Percentiles rank a stretch among this genome's conserved stretches.
These are phyloP conservation scores for Ptilodon capucinus DNA, from an alignment of 2,888 invertebrate species.

Conservation along the genomic window DNA sequence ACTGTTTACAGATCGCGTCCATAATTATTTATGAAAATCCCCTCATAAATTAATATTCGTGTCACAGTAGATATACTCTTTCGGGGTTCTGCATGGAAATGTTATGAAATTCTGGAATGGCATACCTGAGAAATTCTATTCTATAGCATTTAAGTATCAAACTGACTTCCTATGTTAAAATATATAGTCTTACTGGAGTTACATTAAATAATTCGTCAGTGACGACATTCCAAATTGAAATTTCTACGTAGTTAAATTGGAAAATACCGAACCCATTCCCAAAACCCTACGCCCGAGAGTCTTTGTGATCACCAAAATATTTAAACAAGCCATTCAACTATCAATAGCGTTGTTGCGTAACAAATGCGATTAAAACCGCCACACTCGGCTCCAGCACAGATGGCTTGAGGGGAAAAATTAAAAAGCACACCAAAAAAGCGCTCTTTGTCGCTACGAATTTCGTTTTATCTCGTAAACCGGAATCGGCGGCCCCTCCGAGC, in stretches of 20 bases:
- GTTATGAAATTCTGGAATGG: neutral
- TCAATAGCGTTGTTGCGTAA: constrained; percentile 72
- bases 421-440: constrained; percentile 62
- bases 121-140: too few relatives aligned
- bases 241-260: neutral
- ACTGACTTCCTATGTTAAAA: too few relatives aligned
- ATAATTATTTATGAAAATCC: constrained; percentile 75
- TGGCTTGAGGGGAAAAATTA: constrained; percentile 68
- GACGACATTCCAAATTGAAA: neutral
- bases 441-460: constrained; percentile 72
- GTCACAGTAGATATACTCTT: constrained; percentile 21
- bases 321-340: constrained; percentile 75
- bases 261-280: constrained; percentile 14
- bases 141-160: too few relatives aligned
- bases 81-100: constrained; percentile 31
- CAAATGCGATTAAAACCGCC: constrained; percentile 75
- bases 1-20: constrained; percentile 71
- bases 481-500: constrained; percentile 70
- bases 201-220: neutral
- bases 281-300: constrained; percentile 2
- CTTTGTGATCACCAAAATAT: constrained; percentile 56
- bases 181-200: too few relatives aligned
- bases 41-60: constrained; percentile 63
- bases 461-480: constrained; percentile 78
- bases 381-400: constrained; percentile 63